Conservation (phyloP, 2,888 invertebrate genomes). For the Eucera pruinosa region DNA sequence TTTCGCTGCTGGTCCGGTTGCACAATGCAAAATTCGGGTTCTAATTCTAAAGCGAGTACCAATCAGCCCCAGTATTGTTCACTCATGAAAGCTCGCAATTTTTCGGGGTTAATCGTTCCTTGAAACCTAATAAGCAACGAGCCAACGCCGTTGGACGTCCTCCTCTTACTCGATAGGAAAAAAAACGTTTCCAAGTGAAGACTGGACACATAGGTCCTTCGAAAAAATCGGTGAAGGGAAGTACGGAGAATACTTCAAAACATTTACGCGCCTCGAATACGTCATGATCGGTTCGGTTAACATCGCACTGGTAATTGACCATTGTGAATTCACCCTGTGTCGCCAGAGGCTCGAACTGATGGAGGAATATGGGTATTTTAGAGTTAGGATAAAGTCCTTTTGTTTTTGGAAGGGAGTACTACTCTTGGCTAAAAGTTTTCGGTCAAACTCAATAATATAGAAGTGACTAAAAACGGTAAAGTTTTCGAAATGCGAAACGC, state of each 20-base stretch:
- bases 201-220: neutral
- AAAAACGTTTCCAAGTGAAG: neutral
- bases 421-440: no score
- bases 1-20: conserved; percentile 65
- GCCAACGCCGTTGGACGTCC: conserved; percentile 42
- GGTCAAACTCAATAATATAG: no score
- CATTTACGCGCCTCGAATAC: neutral
- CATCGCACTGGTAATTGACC: neutral
- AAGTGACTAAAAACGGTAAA: no score
- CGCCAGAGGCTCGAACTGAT: neutral
- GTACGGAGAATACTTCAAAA: neutral
- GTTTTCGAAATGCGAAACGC: no score
- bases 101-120: conserved; percentile 70
- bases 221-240: neutral
- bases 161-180: neutral
- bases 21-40: conserved; percentile 71
- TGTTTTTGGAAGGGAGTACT: neutral
- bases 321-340: conserved; percentile 7
- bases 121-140: conserved; percentile 68
- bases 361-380: neutral
- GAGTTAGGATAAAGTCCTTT: neutral
- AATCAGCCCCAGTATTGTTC: conserved; percentile 78
- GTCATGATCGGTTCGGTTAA: neutral
- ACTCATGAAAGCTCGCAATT: conserved; percentile 68
- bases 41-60: conserved; percentile 77